Conservation (phyloP, 2,888 invertebrate species). For the Drosophila putrida region DNA sequence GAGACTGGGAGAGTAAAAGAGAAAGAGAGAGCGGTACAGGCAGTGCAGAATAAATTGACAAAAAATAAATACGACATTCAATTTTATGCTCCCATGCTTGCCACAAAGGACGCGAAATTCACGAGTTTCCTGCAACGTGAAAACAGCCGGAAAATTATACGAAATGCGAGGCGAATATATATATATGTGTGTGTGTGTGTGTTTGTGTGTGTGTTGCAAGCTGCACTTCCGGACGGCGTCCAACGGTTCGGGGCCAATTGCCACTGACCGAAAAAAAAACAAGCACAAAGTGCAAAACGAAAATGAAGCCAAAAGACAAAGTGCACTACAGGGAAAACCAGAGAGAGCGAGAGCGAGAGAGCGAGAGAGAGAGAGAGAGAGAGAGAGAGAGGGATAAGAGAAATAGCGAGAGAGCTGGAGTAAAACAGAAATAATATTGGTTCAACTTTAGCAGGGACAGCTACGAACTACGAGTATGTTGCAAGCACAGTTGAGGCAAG, state of each 20-base stretch:
- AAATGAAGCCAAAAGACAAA: slow-evolving; percentile 57
- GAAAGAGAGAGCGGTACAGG: not conserved
- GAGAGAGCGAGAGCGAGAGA: slow-evolving; percentile 3
- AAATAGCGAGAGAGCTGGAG: not conserved
- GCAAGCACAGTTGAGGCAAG: not conserved
- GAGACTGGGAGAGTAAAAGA: not conserved
- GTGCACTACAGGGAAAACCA: slow-evolving; percentile 36
- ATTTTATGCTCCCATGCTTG: slow-evolving; percentile 56
- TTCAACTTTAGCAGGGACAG: slow-evolving; percentile 61
- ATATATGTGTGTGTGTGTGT: slow-evolving; percentile 4
- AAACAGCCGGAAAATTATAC: slow-evolving; percentile 81
- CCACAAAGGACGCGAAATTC: slow-evolving; percentile 69
- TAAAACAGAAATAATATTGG: slow-evolving; percentile 61
- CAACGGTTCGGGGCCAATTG: slow-evolving; percentile 62
- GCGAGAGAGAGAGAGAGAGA: not conserved
- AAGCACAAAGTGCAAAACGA: slow-evolving; percentile 38
- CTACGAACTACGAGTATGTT: not conserved
- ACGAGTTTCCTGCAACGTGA: slow-evolving; percentile 76
- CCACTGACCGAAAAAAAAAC: slow-evolving; percentile 65
- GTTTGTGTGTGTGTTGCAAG: slow-evolving; percentile 28
- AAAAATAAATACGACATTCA: slow-evolving; percentile 56
- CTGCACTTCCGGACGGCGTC: slow-evolving; percentile 59
- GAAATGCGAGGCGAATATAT: slow-evolving; percentile 24
- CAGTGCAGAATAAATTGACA: slow-evolving; percentile 16
- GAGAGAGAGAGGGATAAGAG: not conserved